Evolutionary conservation across 2,797 vertebrate genomes (phyloP).

Genomic region (Meriones psammophilus): DNA sequence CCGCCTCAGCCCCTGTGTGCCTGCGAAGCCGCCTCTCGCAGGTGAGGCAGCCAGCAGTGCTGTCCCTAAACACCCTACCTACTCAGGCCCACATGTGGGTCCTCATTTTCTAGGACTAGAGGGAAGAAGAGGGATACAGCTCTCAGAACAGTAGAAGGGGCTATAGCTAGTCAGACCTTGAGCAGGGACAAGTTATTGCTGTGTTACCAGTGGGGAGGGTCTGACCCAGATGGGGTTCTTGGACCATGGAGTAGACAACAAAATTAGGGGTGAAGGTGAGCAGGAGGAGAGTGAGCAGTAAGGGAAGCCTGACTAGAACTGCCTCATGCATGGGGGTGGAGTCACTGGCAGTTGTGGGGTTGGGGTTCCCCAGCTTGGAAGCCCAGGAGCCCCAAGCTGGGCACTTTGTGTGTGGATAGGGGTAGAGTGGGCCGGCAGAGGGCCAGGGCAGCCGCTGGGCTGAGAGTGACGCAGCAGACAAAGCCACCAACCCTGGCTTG

Average conservation of each 20-base stretch:
- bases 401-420: constrained; percentile 81
- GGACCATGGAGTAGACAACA: background rate
- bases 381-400: constrained; percentile 60
- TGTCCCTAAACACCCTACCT: constrained; percentile 83
- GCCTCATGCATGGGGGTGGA: background rate
- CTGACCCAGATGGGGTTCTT: background rate
- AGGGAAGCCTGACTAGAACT: background rate
- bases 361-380: constrained; percentile 60
- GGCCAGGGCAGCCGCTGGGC: constrained; percentile 87
- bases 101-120: constrained; percentile 37
- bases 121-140: constrained; percentile 7
- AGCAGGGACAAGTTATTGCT: background rate
- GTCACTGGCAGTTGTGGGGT: background rate
- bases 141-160: background rate
- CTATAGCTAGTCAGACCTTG: background rate
- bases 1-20: constrained; percentile 92
- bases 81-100: constrained; percentile 43
- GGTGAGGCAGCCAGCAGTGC: constrained; percentile 89
- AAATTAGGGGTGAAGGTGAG: background rate
- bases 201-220: background rate
- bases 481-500: constrained; percentile 84
- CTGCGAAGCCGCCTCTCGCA: constrained; percentile 92
- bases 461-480: constrained; percentile 89
- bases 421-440: constrained; percentile 84
- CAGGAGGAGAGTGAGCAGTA: background rate